These are phyloP conservation scores for Rhagologus leucostigma DNA, from an alignment of 2,113 vertebrate species.

Conservation along the genomic window DNA sequence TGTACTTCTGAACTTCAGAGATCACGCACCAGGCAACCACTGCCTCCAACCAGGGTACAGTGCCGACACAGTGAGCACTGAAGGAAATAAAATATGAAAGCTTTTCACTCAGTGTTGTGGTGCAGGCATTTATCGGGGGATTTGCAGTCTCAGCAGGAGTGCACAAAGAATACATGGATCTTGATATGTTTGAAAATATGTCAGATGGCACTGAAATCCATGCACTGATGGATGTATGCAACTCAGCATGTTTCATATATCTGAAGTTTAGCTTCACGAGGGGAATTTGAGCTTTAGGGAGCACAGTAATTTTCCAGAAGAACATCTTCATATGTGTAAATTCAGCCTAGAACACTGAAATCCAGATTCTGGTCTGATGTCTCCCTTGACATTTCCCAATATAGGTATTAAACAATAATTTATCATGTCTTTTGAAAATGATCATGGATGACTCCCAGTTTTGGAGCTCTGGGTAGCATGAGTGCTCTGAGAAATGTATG, in stretches of 20 bases:
- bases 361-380: background rate
- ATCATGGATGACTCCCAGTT: background rate
- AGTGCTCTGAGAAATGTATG: background rate
- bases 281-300: background rate
- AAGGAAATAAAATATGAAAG: background rate
- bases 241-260: background rate
- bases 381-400: background rate
- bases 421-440: background rate
- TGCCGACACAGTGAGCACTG: background rate
- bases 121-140: background rate
- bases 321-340: background rate
- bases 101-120: background rate
- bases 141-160: background rate
- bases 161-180: background rate
- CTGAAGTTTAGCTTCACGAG: background rate
- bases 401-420: background rate
- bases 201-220: background rate
- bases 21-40: fast-evolving
- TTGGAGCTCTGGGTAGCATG: background rate
- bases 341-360: background rate
- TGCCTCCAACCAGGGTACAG: background rate
- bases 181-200: background rate
- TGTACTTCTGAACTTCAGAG: background rate
- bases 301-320: background rate
- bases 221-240: background rate